Base-by-base conservation (phyloP, 2,113 vertebrate species). In the Clinocottus analis region DNA sequence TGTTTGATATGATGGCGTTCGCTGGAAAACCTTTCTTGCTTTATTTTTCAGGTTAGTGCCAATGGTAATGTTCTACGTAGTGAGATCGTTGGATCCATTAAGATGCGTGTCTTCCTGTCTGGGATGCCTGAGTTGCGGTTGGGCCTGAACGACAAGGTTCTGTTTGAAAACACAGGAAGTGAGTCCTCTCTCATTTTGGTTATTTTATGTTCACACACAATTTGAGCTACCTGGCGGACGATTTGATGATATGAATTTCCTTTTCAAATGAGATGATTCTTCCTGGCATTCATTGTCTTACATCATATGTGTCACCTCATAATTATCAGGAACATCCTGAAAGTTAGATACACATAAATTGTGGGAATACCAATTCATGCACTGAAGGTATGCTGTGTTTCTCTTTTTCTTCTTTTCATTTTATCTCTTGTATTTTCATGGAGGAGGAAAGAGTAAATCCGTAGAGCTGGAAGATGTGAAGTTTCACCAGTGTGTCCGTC, bases 111-210 rank as follows among this genome's bases (percentile, higher is more conserved):
- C 0, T 99, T 99, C 90, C 96, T 99, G 11, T 99, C 98, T 0
- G 98, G 98, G 29, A 99, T 99, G 98, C 98, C 98, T 0, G 98
- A 99, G 87, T 87, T 99, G 82, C 96, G 98, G 25, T 94, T 99
- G 0, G 98, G 98, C 1, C 92, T 99, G 14, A 99, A 99, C 0
- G 98, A 99, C 93, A 99, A 99, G 93, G 98, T 99, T 70, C 95
- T 99, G 85, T 99, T 99, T 51, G 98, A 99, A 83, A 99, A 99
- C 65, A 99, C 98, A 17, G 98, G 98, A 93, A 96, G 98, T 99
- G 94, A 99, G 98, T 98, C 80, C 47, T 58, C 33, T n/a, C 41
- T 49, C 19, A 2, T 10, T 63, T 71, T 7, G 12, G 19, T 21
- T 3, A 25, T 7, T 3, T 2, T 29, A 11, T 64, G 29, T n/a